A percentile compares a stretch with the other conserved stretches of the same genome.
Conservation (phyloP, 1,140 invertebrate genomes). For the Colletes latitarsis region DNA sequence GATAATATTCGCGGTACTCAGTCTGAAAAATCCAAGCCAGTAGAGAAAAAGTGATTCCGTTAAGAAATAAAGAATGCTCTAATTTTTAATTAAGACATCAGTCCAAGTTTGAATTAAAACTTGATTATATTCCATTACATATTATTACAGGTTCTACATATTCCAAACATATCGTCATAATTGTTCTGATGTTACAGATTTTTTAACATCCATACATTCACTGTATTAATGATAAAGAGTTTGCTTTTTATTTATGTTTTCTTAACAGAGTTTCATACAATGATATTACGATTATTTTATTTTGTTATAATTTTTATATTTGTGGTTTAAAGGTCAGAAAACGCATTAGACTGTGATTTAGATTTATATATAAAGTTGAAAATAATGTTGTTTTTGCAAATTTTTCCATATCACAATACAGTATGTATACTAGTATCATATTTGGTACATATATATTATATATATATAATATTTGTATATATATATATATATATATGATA, state of each 20-base stretch:
- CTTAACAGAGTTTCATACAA: neutral
- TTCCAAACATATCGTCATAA: conserved; percentile 38
- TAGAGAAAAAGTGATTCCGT: conserved; percentile 16
- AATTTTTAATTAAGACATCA: neutral
- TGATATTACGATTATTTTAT: conserved; percentile 16
- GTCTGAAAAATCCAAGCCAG: conserved; percentile 23
- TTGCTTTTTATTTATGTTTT: conserved; percentile 12
- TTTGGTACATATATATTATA: conserved; percentile 35
- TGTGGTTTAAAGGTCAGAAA: neutral
- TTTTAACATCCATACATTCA: conserved; percentile 3
- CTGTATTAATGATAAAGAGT: neutral
- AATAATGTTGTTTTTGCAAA: conserved; percentile 49
- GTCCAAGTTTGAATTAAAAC: neutral
- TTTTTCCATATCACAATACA: conserved; percentile 15
- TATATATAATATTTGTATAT: neutral
- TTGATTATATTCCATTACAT: conserved; percentile 21
- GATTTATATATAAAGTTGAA: conserved; percentile 49
- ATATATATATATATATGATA: conserved; percentile 11
- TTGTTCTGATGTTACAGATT: conserved; percentile 27
- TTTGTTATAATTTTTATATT: conserved; percentile 10
- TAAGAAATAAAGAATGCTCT: conserved; percentile 15
- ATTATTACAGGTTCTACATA: conserved; percentile 31
- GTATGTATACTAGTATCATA: conserved; percentile 26
- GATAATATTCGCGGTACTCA: neutral
- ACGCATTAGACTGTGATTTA: conserved; percentile 41